Base-by-base conservation (phyloP, 2,888 invertebrate species). In the Cantharis lateralis region DNA sequence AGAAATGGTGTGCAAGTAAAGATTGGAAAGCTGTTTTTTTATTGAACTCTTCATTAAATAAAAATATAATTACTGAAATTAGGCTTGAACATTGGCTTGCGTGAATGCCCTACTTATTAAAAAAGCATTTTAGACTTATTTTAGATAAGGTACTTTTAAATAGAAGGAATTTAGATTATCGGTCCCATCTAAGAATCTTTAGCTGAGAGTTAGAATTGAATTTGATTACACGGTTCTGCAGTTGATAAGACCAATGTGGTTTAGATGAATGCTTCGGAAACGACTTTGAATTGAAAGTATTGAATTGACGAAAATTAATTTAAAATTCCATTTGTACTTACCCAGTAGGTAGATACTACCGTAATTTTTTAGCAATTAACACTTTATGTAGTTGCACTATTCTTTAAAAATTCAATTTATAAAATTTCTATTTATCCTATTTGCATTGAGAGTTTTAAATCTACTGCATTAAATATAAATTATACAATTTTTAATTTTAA, bases 161-260 rank as follows among this genome's bases (percentile, higher is more conserved):
- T 80, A 76, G 76, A 80, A 80, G 79, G 77, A 74, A 68, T 80
- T 81, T 81, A 80, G 81, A 83, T 83, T 83, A 83, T 83, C 82
- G 81, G 81, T 83, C 82, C 82, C 82, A 81, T 74, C 80, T 81
- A 79, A 80, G 80, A 80, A 78, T 82, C 81, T 79, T 78, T 79
- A 80, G 81, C 80, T 81, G 79, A 78, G 13, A 80, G 79, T 72
- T 81, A 81, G 81, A 84, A 84, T 83, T 82, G 82, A 84, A 84
- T 84, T 84, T 83, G 82, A 83, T 84, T 84, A 83, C 81, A 81
- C 82, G 82, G 80, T 83, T 82, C 83, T 81, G 80, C 76, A 78
- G 78, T 82, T 82, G 82, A 83, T 83, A 83, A 83, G 82, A 82
- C 82, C 83, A 84, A 84, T 84, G 82, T 82, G 80, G 81, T 78